Evolutionary conservation across 2,113 vertebrate genomes (phyloP).

Genomic region (Erinaceus europaeus): DNA sequence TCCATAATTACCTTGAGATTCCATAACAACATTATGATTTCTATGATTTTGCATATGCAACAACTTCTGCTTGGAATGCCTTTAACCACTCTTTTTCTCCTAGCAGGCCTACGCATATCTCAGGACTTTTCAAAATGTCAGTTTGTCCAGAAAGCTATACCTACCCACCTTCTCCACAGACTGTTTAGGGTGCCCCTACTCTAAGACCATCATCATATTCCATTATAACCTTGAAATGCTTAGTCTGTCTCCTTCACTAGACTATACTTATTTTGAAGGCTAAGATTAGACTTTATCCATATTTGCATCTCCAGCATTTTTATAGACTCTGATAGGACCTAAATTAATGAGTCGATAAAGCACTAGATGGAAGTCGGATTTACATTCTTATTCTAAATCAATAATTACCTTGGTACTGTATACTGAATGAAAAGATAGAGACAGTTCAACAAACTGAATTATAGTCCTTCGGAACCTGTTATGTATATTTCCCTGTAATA

Average conservation of each 20-base stretch:
- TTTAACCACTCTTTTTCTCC: background rate
- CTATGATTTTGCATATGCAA: background rate
- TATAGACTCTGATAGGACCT: background rate
- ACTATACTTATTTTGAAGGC: background rate
- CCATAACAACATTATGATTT: background rate
- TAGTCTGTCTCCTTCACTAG: background rate
- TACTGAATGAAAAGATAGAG: background rate
- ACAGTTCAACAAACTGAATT: constrained; percentile 19
- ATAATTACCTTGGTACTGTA: background rate
- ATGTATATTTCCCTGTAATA: background rate
- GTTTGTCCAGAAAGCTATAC: background rate
- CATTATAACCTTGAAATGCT: background rate
- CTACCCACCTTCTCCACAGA: background rate
- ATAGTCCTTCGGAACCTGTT: background rate
- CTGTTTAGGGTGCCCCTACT: background rate
- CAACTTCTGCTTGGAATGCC: background rate
- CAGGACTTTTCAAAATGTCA: background rate
- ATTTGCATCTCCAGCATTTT: background rate
- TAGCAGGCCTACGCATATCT: background rate
- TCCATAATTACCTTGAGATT: background rate
- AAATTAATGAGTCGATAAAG: background rate
- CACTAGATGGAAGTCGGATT: background rate
- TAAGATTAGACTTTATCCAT: background rate
- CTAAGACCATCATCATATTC: background rate
- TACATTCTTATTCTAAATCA: background rate